phyloP scores from a whole-genome alignment of 2,888 invertebrate genomes.

The Acronicta aceris region DNA sequence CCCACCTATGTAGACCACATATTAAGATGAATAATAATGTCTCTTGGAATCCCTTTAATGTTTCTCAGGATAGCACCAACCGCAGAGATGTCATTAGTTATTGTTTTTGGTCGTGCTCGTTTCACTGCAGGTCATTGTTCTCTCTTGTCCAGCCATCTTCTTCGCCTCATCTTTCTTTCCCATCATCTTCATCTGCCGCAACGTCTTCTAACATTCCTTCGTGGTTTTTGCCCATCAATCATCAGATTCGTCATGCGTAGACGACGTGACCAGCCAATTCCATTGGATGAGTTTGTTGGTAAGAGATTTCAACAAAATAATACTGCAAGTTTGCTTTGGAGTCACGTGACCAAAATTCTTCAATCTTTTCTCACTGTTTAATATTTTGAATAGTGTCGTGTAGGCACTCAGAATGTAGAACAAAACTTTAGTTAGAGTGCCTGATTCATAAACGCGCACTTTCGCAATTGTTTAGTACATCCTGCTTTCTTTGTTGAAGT shows the following conservation, averaged over 20 bases:
- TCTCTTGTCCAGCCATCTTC: too few relatives aligned
- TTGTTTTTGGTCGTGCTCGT: too few relatives aligned
- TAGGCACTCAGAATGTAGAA: conserved; percentile 1
- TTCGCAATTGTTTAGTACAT: conserved; percentile 31
- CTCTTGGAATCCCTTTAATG: conserved; percentile 17
- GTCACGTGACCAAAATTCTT: neutral
- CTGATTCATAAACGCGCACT: conserved; percentile 29
- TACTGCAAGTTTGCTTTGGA: neutral
- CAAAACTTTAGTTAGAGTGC: conserved; percentile 9
- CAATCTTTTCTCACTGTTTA: neutral
- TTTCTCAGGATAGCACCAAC: neutral
- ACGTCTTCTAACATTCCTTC: too few relatives aligned
- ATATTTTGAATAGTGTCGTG: neutral
- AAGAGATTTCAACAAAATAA: neutral
- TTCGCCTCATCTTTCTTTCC: too few relatives aligned
- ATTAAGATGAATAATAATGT: conserved; percentile 13
- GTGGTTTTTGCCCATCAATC: too few relatives aligned
- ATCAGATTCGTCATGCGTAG: too few relatives aligned
- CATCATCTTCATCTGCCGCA: too few relatives aligned
- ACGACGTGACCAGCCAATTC: too few relatives aligned
- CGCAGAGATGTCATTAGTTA: neutral
- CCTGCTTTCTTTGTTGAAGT: conserved; percentile 46
- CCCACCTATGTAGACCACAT: conserved; percentile 46
- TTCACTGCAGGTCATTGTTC: too few relatives aligned
- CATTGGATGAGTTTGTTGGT: too few relatives aligned